Evolutionary conservation across 2,113 vertebrate species (phyloP), one percentile per base, ranked within the genome.

Genomic region (Peromyscus leucopus): DNA sequence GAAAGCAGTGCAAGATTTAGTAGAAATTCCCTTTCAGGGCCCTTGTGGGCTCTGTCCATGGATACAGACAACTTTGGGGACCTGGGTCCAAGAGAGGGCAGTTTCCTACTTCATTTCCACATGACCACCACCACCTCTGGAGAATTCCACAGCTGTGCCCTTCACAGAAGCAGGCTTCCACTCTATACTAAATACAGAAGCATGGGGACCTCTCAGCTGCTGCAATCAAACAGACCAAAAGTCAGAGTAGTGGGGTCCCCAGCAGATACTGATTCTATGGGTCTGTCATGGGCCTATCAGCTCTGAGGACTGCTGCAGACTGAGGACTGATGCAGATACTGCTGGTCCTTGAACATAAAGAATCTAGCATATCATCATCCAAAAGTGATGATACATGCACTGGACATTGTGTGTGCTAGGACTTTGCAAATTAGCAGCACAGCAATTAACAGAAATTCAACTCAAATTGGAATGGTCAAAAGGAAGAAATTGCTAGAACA

Each of bases 381-480:
- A 33, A 11, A 86, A 57, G 15, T 42, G 31, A 83, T n/a, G 28
- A 31, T 51, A 28, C n/a, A 80, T 85, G 55, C 74, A 57, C 59
- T 75, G 16, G 88, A 31, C 0, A 3, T 12, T 55, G 0, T 17
- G 75, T 55, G 85, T 96, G 48, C 83, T 88, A 93, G 48, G 46
- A 95, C 42, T 91, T 83, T 82, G 51, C 46, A 88, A 96, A 88
- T 31, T 36, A 57, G 59, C 3, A 61, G 26, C 96, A 95, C 10
- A n/a, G 8, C 67, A 63, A 76, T 76, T 42, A 93, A 57, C 2
- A 61, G 39, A 97, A 95, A 85, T 42, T 76, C 86, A 89, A 80
- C 42, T 93, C 65, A 94, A 74, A 61, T 17, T 94, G 55, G 33
- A 74, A 89, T 78, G 39, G 71, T 87, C 39, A 61, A 86, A 63